Conservation (phyloP, 2,888 invertebrate genomes). For the Nysson spinosus region DNA sequence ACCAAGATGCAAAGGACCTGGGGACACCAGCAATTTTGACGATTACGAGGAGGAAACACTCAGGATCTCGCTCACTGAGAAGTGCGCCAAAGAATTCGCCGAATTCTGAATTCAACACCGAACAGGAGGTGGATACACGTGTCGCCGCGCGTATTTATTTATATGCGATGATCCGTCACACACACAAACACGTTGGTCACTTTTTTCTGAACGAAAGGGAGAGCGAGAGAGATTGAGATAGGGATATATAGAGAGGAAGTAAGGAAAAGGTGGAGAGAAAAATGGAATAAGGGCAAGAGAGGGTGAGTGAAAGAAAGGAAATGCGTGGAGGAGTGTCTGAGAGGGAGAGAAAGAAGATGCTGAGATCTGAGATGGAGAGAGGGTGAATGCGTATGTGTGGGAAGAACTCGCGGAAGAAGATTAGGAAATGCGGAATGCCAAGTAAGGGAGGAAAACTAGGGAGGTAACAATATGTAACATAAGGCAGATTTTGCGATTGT, state of each 20-base stretch:
- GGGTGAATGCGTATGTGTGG: not conserved
- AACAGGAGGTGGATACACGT: conserved; percentile 50
- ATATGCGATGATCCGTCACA: conserved; percentile 51
- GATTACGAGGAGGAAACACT: conserved; percentile 99
- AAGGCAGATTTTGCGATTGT: conserved; percentile 30
- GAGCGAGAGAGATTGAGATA: conserved; percentile 32
- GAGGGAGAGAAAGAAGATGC: conserved; percentile 1
- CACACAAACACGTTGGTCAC: conserved; percentile 50
- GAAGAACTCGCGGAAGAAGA: not conserved
- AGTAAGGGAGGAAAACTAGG: conserved; percentile 1
- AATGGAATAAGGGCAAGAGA: conserved; percentile 2
- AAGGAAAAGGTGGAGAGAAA: conserved; percentile 5
- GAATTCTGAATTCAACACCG: conserved; percentile 88
- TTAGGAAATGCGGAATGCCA: not conserved
- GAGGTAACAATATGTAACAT: conserved; percentile 9
- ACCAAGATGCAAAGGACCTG: conserved; percentile 98
- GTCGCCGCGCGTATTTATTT: conserved; percentile 41
- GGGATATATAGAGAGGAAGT: not conserved
- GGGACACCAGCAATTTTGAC: conserved; percentile 99
- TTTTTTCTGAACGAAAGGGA: too few relatives aligned
- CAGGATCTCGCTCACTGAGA: conserved; percentile 98
- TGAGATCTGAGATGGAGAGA: conserved; percentile 11
- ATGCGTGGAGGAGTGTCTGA: conserved; percentile 2
- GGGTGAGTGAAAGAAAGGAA: conserved; percentile 13
- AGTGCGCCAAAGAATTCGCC: conserved; percentile 99